Percentiles rank a stretch among this genome's conserved stretches.
Conservation (phyloP, 2,888 invertebrate genomes). For the Bellardia bayeri region DNA sequence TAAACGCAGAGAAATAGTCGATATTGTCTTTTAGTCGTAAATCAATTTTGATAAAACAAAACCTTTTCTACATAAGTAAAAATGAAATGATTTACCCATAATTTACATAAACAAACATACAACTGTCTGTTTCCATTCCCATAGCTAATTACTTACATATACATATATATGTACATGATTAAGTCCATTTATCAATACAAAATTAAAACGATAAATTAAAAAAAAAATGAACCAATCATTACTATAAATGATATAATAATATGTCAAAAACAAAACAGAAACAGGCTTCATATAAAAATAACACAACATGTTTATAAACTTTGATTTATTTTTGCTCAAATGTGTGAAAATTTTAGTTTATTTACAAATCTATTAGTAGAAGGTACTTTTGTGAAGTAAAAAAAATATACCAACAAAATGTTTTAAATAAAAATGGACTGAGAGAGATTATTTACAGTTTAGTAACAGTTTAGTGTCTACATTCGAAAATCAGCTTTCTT, state of each 20-base stretch:
- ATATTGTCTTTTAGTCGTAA: constrained; percentile 46
- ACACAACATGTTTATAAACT: constrained; percentile 4
- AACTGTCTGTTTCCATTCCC: constrained; percentile 52
- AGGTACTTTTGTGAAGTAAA: background rate
- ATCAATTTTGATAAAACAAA: constrained; percentile 40
- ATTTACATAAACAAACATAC: background rate
- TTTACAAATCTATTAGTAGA: background rate
- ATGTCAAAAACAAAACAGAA: constrained; percentile 3
- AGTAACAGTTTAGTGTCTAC: too few relatives aligned
- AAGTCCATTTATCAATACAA: constrained; percentile 58
- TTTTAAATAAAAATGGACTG: too few relatives aligned
- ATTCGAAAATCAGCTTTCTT: too few relatives aligned
- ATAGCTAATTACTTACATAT: constrained; percentile 63
- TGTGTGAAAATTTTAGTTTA: constrained; percentile 41
- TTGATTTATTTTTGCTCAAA: constrained; percentile 40
- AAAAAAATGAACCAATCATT: constrained; percentile 35
- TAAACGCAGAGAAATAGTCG: constrained; percentile 7
- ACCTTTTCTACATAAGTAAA: constrained; percentile 38
- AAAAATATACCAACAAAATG: too few relatives aligned
- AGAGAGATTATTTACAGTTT: too few relatives aligned
- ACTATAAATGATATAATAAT: background rate
- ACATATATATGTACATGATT: too few relatives aligned
- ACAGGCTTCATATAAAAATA: constrained; percentile 47
- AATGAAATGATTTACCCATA: constrained; percentile 1
- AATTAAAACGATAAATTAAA: constrained; percentile 10